Base-by-base conservation (phyloP, 2,797 vertebrate genomes). In the Microctenopoma lineatum region DNA sequence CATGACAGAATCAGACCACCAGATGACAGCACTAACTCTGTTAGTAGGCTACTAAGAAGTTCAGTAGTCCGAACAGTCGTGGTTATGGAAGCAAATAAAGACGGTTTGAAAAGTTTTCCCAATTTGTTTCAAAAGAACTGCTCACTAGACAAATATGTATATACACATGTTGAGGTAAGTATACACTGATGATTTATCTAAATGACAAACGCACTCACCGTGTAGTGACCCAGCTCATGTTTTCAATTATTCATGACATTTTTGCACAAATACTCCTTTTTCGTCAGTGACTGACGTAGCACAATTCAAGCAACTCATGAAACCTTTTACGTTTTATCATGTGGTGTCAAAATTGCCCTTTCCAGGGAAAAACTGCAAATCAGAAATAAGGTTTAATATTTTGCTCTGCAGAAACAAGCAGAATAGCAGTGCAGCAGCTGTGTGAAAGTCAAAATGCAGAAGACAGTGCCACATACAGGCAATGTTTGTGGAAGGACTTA, bases 11-110 rank as follows among this genome's bases (percentile, higher is more conserved):
- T 88, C 68, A 70, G n/a, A 45, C 91, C 92, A 91, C 84, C 79
- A 91, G 92, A 85, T 86, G 91, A 70, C 90, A 91, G 88, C 82
- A 90, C 84, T 88, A 86, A 86, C 82, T 83, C 53, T 85, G 29
- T 25, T 15, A 45, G 25, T 13, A 38, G 48, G 61, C 60, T 51
- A 59, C 38, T 41, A 11, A 29, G 27, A 47, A 56, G 66, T 25
- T 54, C 42, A 64, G 48, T 15, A 41, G 5, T 61, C 5, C 29
- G 11, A 38, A 3, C 42, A 11, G 38, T 45, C 29, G 41, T 34
- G 0, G 11, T 15, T 14, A 4, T 46, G 54, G 25, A 57, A 41
- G 32, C 62, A 29, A 29, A n/a, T 18, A 13, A 46, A 70, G 5
- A 13, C 36, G n/a, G 9, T 51, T 1, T 44, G 5, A 38, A 6